Conservation (phyloP, 2,797 vertebrate genomes). For the Limosa lapponica region DNA sequence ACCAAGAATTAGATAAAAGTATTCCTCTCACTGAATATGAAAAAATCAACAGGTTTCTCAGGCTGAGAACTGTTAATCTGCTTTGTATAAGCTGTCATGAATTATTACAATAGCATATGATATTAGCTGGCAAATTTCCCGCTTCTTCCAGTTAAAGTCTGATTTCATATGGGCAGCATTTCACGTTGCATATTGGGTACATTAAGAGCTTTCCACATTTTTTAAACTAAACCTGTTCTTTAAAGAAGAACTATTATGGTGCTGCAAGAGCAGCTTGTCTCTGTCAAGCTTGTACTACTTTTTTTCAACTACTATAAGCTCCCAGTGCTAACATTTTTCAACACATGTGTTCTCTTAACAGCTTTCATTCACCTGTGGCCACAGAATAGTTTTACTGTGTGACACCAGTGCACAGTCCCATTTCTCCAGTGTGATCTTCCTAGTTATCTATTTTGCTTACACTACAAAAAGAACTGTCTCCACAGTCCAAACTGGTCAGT, state of each 20-base stretch:
- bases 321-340: neutral
- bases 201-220: neutral
- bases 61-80: constrained; percentile 3
- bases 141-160: neutral
- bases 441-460: neutral
- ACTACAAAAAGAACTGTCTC: neutral
- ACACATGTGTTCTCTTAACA: neutral
- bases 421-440: neutral
- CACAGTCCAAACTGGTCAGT: neutral
- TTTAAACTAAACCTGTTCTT: neutral
- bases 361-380: neutral
- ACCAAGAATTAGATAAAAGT: neutral
- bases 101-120: neutral
- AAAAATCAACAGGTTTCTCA: constrained; percentile 16
- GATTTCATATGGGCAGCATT: neutral
- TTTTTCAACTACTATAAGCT: neutral
- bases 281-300: neutral
- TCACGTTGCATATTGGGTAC: neutral
- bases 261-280: neutral
- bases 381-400: neutral
- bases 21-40: constrained; percentile 4
- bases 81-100: constrained; percentile 8
- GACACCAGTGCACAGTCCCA: neutral
- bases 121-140: constrained; percentile 1
- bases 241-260: neutral